These are phyloP conservation scores for Pandemis cinnamomeana DNA, from an alignment of 2,888 invertebrate genomes.

Conservation along the genomic window DNA sequence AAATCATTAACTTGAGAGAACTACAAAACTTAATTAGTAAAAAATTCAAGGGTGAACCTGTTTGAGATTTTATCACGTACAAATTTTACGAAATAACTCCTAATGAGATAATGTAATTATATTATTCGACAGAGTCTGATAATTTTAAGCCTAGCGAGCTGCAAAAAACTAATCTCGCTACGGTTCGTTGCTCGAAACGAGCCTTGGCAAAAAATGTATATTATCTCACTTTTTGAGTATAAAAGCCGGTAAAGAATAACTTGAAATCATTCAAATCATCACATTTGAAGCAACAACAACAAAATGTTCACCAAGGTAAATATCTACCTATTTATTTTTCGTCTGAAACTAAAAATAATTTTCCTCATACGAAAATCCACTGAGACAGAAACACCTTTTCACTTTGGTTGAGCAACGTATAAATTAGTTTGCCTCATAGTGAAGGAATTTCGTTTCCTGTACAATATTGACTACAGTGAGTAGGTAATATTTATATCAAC, in stretches of 20 bases:
- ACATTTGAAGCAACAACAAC: slow-evolving; percentile 58
- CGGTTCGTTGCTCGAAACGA: slow-evolving; percentile 67
- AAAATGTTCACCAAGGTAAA: slow-evolving; percentile 69
- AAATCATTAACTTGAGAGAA: slow-evolving; percentile 24
- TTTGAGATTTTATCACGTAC: slow-evolving; percentile 3
- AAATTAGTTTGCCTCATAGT: too few relatives aligned
- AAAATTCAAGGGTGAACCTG: slow-evolving; percentile 17
- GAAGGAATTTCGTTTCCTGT: neutral
- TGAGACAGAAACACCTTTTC: neutral
- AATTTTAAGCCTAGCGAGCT: slow-evolving; percentile 17
- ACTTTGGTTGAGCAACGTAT: neutral
- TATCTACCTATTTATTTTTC: neutral
- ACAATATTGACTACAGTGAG: neutral
- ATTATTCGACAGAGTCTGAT: slow-evolving; percentile 33
- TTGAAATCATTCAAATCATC: slow-evolving; percentile 61
- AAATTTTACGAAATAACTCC: slow-evolving; percentile 23
- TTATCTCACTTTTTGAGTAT: slow-evolving; percentile 66
- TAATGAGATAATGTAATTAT: slow-evolving; percentile 23
- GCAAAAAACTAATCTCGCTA: slow-evolving; percentile 58
- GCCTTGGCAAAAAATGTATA: slow-evolving; percentile 61
- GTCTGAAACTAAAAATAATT: neutral
- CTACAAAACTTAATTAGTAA: slow-evolving; percentile 14
- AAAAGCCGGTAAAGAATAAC: slow-evolving; percentile 64
- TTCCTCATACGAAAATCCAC: neutral
- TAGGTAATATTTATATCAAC: neutral